Percentiles rank a stretch among this genome's conserved stretches.
Evolutionary conservation across 2,888 invertebrate species (phyloP).

Genomic region (Tuberolachnus salignus): DNA sequence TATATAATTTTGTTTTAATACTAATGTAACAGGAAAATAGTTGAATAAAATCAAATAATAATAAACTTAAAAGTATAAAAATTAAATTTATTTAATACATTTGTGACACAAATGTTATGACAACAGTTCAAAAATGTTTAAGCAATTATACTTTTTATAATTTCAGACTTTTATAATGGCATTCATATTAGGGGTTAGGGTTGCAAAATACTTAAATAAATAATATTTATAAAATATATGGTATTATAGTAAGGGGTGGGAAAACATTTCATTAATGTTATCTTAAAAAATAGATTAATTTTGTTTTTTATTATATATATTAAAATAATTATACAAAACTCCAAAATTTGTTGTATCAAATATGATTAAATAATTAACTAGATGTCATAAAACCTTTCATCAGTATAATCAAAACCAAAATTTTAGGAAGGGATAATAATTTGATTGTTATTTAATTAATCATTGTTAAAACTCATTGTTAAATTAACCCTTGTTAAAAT

Average conservation of each 20-base stretch:
- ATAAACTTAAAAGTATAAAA: neutral
- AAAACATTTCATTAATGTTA: neutral
- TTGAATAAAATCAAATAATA: neutral
- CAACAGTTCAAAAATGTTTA: constrained; percentile 10
- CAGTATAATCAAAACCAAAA: no score
- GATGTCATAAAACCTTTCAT: no score
- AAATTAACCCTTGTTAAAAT: no score
- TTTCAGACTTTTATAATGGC: constrained; percentile 51
- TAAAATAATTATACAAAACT: neutral
- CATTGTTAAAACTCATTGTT: no score
- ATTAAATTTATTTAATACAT: constrained; percentile 17
- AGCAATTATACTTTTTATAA: constrained; percentile 12
- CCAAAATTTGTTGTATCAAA: neutral
- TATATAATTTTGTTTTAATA: neutral
- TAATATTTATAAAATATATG: neutral
- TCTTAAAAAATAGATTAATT: neutral
- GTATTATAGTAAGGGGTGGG: no score
- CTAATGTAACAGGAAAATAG: neutral
- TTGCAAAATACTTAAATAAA: constrained; percentile 28
- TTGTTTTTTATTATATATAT: neutral
- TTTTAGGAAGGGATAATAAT: no score
- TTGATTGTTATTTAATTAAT: no score
- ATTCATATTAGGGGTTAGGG: constrained; percentile 32
- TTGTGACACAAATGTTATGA: neutral
- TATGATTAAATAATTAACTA: neutral